Base-by-base conservation (phyloP, 2,888 invertebrate genomes). In the Rhorus exstirpatorius region DNA sequence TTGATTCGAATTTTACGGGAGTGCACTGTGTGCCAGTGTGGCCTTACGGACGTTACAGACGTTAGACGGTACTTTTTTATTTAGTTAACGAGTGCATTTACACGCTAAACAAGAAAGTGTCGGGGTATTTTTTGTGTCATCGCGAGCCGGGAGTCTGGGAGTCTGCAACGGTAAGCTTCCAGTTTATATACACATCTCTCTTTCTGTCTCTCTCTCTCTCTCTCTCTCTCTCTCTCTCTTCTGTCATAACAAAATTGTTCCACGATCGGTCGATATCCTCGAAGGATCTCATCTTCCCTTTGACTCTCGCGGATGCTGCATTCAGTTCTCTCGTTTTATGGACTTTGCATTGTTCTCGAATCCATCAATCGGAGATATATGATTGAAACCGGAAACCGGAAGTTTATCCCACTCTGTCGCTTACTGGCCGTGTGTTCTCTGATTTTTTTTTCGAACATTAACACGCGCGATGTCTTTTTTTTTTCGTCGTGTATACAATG, bases 211-310 rank as follows among this genome's bases (percentile, higher is more conserved):
- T 55, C 65, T 65, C 31, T 58, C 71, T 58, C 61, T 68, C 38
- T 58, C 71, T 68, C 61, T 53, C 67, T 55, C 60, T 38, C 49
- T n/a, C 49, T 58, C 12, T 53, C 46, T 58, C 24, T 24, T 24
- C 75, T 76, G 49, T 71, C 70, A 75, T 49, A 77, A 72, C 79
- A 81, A 75, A 75, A 76, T 83, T 83, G 79, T 79, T 76, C 75
- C 82, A 79, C 75, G 75, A 83, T 83, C 79, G 82, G 82, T 83
- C 82, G 82, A 83, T 83, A 83, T 70, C 79, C 79, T 83, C 75
- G 71, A 83, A 83, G 75, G 70, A 75, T 76, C 58, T 58, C 67
- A 58, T 58, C 67, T 67, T 49, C 46, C 8, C 58, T 67, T 68
- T 38, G 76, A 70, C 70, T 67, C 63, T 21, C 21, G 71, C 21